Conservation (phyloP, 2,113 vertebrate species). For the Lates calcarifer region DNA sequence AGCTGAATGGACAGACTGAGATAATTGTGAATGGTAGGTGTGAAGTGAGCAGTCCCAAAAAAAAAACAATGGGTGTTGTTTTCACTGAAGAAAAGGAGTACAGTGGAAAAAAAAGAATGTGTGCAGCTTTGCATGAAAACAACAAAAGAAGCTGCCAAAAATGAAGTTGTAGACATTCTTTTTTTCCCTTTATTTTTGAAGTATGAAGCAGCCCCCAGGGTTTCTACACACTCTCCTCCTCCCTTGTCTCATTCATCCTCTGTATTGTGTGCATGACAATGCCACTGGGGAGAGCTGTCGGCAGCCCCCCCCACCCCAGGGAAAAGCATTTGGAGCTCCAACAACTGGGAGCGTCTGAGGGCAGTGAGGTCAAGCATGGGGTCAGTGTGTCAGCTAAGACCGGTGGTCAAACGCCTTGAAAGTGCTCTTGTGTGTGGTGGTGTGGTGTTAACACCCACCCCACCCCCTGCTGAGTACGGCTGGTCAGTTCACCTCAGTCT, state of each 20-base stretch:
- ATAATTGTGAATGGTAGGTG: constrained; percentile 53
- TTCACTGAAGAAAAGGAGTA: constrained; percentile 10
- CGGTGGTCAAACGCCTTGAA: constrained; percentile 41
- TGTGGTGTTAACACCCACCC: constrained; percentile 33
- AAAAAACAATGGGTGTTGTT: constrained; percentile 37
- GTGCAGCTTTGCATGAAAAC: constrained; percentile 13
- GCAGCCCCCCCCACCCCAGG: constrained; percentile 17
- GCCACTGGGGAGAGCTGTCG: constrained; percentile 38
- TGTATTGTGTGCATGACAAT: constrained; percentile 43
- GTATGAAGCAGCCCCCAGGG: not conserved
- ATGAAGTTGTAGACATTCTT: not conserved
- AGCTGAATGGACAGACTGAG: constrained; percentile 33
- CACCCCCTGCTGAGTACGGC: not conserved
- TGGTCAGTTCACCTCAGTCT: constrained; percentile 13
- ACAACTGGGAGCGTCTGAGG: constrained; percentile 35
- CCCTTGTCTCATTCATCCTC: constrained; percentile 20
- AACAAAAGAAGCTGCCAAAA: constrained; percentile 21
- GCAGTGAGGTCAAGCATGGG: constrained; percentile 56
- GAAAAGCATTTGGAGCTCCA: constrained; percentile 47
- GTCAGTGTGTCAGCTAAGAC: constrained; percentile 63
- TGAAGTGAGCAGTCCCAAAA: constrained; percentile 45
- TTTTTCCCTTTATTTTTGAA: constrained; percentile 27
- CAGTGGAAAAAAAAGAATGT: not conserved
- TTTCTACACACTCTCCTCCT: not conserved
- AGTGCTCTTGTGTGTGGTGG: constrained; percentile 49